A percentile compares a stretch with the other conserved stretches of the same genome.
These are phyloP conservation scores for Nanorana parkeri DNA, from an alignment of 2,113 vertebrate genomes.

Conservation along the genomic window DNA sequence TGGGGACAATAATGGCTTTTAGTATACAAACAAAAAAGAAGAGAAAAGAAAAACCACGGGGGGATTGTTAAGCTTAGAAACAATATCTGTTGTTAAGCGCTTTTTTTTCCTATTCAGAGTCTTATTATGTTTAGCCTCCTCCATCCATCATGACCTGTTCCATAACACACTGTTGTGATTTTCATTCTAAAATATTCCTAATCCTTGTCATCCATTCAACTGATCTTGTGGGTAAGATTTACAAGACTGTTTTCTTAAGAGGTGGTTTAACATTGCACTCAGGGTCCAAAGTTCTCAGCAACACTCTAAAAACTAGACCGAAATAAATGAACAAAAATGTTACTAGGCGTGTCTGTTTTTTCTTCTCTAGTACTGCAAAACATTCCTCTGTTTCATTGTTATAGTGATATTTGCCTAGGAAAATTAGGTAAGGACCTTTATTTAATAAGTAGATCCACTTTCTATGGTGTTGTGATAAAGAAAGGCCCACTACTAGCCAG, in stretches of 20 bases:
- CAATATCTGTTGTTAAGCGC: background rate
- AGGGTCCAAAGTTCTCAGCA: conserved; percentile 17
- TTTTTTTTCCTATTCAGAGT: too few species aligned
- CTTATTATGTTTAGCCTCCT: too few species aligned
- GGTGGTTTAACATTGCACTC: conserved; percentile 2
- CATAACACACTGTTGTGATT: background rate
- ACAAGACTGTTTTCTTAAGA: background rate
- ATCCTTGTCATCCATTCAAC: background rate
- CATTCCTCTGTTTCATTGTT: background rate
- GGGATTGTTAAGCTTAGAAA: background rate
- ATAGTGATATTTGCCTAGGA: too few species aligned
- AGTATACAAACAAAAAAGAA: background rate
- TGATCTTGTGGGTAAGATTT: background rate
- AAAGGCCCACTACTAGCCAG: too few species aligned
- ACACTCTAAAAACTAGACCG: background rate
- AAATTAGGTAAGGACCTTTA: too few species aligned
- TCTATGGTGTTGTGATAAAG: too few species aligned
- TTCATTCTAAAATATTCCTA: background rate
- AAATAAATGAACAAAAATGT: conserved; percentile 6
- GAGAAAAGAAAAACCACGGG: background rate
- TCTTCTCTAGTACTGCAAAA: background rate
- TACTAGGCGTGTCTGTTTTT: background rate
- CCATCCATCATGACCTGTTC: background rate
- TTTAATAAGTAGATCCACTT: too few species aligned
- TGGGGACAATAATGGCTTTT: background rate